Percentiles rank a stretch among this genome's conserved stretches.
Evolutionary conservation across 2,888 invertebrate genomes (phyloP).

Genomic region (Venusia cambrica): DNA sequence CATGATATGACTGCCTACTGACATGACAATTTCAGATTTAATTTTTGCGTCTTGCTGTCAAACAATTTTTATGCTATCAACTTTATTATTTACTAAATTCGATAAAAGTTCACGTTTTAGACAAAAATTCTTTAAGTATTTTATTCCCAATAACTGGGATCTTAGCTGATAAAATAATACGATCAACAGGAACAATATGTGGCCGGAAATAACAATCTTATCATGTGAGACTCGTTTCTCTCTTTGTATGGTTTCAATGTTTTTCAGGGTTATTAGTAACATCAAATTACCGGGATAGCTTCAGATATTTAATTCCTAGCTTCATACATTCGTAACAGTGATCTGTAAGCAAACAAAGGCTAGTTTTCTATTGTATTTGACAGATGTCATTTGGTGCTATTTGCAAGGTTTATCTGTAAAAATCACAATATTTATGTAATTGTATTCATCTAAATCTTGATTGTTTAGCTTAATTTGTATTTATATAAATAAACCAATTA

Average conservation of each 20-base stretch:
- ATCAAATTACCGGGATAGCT: neutral
- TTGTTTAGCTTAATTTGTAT: conserved; percentile 27
- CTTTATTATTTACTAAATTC: conserved; percentile 39
- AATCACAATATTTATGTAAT: conserved; percentile 56
- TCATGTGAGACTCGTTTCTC: conserved; percentile 55
- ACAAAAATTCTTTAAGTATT: neutral
- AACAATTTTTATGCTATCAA: conserved; percentile 74
- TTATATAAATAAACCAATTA: conserved; percentile 15
- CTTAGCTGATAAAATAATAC: conserved; percentile 6
- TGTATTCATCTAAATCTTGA: conserved; percentile 33
- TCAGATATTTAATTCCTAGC: too few species aligned
- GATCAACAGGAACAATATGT: conserved; percentile 40
- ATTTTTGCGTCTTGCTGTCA: conserved; percentile 75
- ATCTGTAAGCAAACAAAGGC: conserved; percentile 18
- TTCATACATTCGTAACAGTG: too few species aligned
- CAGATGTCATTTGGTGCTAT: conserved; percentile 69
- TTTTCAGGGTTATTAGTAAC: conserved; percentile 9
- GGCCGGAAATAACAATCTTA: conserved; percentile 40
- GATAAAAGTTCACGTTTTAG: conserved; percentile 6
- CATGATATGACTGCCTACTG: conserved; percentile 20
- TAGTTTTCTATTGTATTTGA: conserved; percentile 43
- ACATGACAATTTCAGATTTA: too few species aligned
- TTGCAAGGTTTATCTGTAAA: conserved; percentile 39
- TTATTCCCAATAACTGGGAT: conserved; percentile 7
- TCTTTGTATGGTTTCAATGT: conserved; percentile 15